phyloP scores from a whole-genome alignment of 2,113 vertebrate genomes.

The Trachemys scripta region DNA sequence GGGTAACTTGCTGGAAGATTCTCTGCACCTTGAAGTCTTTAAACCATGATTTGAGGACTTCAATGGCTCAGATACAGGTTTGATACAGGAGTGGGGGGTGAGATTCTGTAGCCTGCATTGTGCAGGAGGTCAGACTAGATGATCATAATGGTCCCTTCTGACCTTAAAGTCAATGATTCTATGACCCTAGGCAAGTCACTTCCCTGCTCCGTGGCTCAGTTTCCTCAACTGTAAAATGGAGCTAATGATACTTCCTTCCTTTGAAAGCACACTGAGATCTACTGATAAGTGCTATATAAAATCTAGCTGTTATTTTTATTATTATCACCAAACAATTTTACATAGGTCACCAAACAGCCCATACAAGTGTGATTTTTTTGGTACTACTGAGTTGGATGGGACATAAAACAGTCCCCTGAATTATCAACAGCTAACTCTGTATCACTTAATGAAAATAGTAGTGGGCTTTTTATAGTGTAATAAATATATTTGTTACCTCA shows the following conservation, averaged over 20 bases:
- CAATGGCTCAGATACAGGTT: too few relatives aligned
- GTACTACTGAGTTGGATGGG: neutral
- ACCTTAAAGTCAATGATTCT: too few relatives aligned
- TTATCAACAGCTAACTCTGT: neutral
- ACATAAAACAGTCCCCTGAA: neutral
- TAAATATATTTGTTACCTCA: neutral
- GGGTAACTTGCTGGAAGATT: too few relatives aligned
- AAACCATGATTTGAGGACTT: too few relatives aligned
- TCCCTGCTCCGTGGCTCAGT: neutral
- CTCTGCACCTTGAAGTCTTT: too few relatives aligned
- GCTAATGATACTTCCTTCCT: neutral
- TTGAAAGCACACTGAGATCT: neutral
- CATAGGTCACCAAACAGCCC: neutral
- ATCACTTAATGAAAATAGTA: neutral
- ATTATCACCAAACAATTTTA: neutral
- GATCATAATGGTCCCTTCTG: too few relatives aligned
- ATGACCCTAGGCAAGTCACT: neutral
- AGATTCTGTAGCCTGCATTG: too few relatives aligned
- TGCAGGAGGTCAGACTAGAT: too few relatives aligned
- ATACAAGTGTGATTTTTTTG: neutral
- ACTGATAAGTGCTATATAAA: neutral
- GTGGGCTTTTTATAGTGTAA: neutral
- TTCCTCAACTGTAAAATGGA: neutral
- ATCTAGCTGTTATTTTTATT: neutral
- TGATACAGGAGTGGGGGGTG: too few relatives aligned